Evolutionary conservation across 2,797 vertebrate species (phyloP).

Genomic region (Etheostoma perlongum): DNA sequence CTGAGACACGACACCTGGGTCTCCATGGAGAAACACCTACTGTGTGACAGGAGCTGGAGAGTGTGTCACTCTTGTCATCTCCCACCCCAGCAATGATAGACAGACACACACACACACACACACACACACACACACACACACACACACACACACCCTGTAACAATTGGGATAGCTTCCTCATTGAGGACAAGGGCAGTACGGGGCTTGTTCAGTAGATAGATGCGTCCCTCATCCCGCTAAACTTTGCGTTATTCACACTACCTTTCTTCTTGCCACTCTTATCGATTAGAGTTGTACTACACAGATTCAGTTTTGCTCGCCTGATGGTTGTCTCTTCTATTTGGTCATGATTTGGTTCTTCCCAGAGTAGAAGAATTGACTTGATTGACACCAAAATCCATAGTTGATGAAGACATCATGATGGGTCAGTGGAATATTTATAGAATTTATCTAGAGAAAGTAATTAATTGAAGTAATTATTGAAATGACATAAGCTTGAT

Average conservation of each 20-base stretch:
- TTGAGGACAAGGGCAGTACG: conserved; percentile 45
- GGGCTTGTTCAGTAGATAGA: conserved; percentile 63
- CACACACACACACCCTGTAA: conserved; percentile 58
- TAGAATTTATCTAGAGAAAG: conserved; percentile 27
- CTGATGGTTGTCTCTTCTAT: conserved; percentile 40
- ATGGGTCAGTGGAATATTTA: conserved; percentile 30
- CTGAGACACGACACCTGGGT: conserved; percentile 75
- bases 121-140: conserved; percentile 45
- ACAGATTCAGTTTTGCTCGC: conserved; percentile 48
- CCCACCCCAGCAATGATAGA: conserved; percentile 50
- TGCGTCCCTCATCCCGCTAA: conserved; percentile 62
- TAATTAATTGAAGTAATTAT: conserved; percentile 3
- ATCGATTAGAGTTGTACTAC: conserved; percentile 63
- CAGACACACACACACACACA: conserved; percentile 17
- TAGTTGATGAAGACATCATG: conserved; percentile 59
- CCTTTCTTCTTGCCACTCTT: conserved; percentile 44
- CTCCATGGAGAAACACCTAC: conserved; percentile 76
- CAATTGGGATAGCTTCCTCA: conserved; percentile 59
- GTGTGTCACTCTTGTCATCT: conserved; percentile 72
- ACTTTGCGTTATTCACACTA: conserved; percentile 63
- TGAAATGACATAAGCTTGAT: conserved; percentile 10
- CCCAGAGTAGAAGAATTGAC: conserved; percentile 26
- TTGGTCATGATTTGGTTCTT: conserved; percentile 53
- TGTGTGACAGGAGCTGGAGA: conserved; percentile 71
- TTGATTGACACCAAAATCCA: conserved; percentile 58